These are phyloP conservation scores for Oreochromis niloticus DNA, from an alignment of 2,113 vertebrate genomes.

Conservation along the genomic window DNA sequence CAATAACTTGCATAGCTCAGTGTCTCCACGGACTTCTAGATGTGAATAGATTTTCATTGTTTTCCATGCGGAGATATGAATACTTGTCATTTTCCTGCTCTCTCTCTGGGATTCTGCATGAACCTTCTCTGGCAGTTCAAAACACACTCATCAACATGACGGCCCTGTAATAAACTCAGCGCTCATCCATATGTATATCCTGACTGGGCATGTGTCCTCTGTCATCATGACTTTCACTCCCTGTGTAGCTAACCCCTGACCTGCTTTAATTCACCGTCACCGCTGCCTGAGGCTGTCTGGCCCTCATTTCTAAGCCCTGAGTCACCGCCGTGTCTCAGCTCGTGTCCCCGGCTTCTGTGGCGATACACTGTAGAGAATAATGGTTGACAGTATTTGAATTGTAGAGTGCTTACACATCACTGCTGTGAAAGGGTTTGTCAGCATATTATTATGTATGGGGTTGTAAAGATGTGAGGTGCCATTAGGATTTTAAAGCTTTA, in stretches of 20 bases:
- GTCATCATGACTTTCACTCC: not conserved
- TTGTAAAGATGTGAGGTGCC: not conserved
- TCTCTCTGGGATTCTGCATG: not conserved
- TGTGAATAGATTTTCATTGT: slow-evolving; percentile 3
- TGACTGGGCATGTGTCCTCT: not conserved
- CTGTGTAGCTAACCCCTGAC: not conserved
- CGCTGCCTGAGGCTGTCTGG: not conserved
- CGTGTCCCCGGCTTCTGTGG: not conserved
- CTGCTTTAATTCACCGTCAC: not conserved
- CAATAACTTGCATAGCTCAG: not conserved
- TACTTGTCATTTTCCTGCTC: not conserved
- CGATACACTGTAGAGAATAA: not conserved
- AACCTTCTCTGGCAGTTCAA: not conserved
- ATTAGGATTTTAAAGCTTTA: not conserved
- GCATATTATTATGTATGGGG: not conserved
- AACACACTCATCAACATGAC: not conserved
- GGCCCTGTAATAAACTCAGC: not conserved
- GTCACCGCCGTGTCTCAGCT: not conserved
- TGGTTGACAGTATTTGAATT: not conserved
- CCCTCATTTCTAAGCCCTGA: not conserved
- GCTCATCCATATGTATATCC: slow-evolving; percentile 20
- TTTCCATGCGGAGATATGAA: not conserved
- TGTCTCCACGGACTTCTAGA: not conserved
- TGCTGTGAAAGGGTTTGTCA: not conserved
- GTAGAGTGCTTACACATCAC: not conserved